Base-by-base conservation (phyloP, 1,140 invertebrate species). In the Nylanderia fulva region DNA sequence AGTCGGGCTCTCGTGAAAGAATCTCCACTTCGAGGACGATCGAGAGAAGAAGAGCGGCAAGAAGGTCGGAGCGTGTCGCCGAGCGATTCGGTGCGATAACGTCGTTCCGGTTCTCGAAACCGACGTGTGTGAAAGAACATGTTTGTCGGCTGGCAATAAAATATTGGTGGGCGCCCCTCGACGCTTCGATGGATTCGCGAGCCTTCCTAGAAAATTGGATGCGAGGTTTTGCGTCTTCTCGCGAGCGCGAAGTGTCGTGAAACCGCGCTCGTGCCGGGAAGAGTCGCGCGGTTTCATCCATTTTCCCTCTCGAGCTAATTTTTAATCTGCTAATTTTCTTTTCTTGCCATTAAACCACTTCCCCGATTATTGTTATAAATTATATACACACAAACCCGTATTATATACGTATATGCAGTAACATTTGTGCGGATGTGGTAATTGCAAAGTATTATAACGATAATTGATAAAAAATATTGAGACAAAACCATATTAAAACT, bases 101-200 rank as follows among this genome's bases (percentile, higher is more conserved):
- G 89, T 90, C 88, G 89, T 90, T 90, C 89, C 85, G 89, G 89
- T 90, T 90, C 88, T 89, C 86, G 85, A 89, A 90, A 90, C 88
- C 72, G 85, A 60, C 88, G 82, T 85, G 87, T 86, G 82, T 85
- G 85, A 87, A 90, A 85, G 89, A 90, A 90, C 88, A 88, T 85
- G 88, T 90, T 88, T 84, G 77, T 86, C 60, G 75, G 74, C 76
- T 68, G 68, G 58, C 63, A 80, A 88, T 90, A 89, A 87, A 89
- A 87, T 90, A 90, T 90, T 89, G 61, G 86, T 86, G 64, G 54
- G 76, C 74, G 86, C 69, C 13, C 24, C 45, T 45, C 48, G 77
- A 29, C 29, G 52, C 36, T 82, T 82, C 77, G 24, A 82, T 82
- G 77, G 77, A 82, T 45, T 79, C 66, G 58, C 24, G 56, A 74